Base-by-base conservation (phyloP, 1,140 invertebrate genomes). In the Zophobas atratus region DNA sequence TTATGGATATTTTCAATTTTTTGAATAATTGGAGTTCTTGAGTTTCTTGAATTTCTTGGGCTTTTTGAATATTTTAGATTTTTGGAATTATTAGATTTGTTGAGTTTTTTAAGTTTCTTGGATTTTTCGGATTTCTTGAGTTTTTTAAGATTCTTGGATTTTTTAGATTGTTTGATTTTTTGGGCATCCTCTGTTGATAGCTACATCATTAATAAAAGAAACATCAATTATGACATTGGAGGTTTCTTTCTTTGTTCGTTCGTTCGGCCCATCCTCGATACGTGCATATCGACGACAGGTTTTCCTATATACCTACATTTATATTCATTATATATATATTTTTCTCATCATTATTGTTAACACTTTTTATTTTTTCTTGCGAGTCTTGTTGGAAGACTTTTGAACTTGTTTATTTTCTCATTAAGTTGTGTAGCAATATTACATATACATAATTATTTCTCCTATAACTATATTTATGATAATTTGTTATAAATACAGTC, bases 171-270 rank as follows among this genome's bases (percentile, higher is more conserved):
- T 20, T 20, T 20, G 20, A 20, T 20, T 20, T 20, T 20, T 20
- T 85, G 84, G 84, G 82, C 83, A 81, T 85, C 39, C 72, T 80
- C 77, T 84, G 83, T 85, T 84, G 84, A 85, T 84, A 84, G 79
- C 79, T 81, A 81, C 78, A 81, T 81, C 20, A 20, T 20, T 77
- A 83, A 83, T 83, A 83, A 83, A 83, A 75, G 53, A 67, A 75
- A 51, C 77, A 82, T 79, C 76, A 80, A 81, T 83, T 82, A 80
- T 77, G 75, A 75, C 33, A 20, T 20, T 43, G 20, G 2, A 67
- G 43, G 38, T 67, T 67, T 67, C 60, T 67, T 63, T 43, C 20
- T 20, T 20, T 20, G 20, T 20, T 20, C 20, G 20, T 20, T 20
- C 20, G 35, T 39, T 60, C 36, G 56, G 56, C 56, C 60, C 39